Evolutionary conservation across 2,113 vertebrate genomes (phyloP).

Genomic region (Cynoglossus semilaevis): DNA sequence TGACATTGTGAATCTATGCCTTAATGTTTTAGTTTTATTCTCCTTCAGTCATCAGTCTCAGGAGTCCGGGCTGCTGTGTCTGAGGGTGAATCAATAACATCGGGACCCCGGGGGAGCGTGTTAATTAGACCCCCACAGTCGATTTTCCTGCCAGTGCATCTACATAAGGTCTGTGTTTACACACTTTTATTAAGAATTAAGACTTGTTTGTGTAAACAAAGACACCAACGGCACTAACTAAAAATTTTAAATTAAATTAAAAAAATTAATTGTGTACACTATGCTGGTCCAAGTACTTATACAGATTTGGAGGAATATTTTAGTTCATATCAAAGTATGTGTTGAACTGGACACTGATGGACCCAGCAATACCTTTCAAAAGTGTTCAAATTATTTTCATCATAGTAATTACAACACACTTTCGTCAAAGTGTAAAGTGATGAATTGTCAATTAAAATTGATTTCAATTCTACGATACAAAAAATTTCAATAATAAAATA

Average conservation of each 20-base stretch:
- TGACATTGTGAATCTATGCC: background rate
- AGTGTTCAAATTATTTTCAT: no score
- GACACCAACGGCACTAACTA: background rate
- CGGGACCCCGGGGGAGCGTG: slow-evolving; percentile 20
- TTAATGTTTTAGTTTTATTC: slow-evolving; percentile 2
- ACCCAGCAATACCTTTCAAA: no score
- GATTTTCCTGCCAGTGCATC: slow-evolving; percentile 2
- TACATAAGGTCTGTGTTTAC: background rate
- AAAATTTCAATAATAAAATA: no score
- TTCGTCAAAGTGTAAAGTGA: no score
- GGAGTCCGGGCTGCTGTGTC: slow-evolving; percentile 9
- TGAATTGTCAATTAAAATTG: no score
- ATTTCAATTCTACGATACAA: no score
- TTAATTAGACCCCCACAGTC: slow-evolving; percentile 24
- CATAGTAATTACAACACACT: no score
- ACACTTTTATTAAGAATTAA: background rate
- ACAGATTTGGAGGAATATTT: no score
- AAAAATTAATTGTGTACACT: no score
- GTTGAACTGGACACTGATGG: no score
- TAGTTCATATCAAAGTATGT: no score
- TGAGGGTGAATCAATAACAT: slow-evolving; percentile 37
- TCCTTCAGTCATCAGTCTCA: slow-evolving; percentile 11
- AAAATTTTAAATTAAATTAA: background rate
- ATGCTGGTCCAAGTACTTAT: no score
- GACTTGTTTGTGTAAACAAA: background rate